A percentile compares a stretch with the other conserved stretches of the same genome.
These are phyloP conservation scores for Aphaenogaster floridana DNA, from an alignment of 1,140 invertebrate species.

Conservation along the genomic window DNA sequence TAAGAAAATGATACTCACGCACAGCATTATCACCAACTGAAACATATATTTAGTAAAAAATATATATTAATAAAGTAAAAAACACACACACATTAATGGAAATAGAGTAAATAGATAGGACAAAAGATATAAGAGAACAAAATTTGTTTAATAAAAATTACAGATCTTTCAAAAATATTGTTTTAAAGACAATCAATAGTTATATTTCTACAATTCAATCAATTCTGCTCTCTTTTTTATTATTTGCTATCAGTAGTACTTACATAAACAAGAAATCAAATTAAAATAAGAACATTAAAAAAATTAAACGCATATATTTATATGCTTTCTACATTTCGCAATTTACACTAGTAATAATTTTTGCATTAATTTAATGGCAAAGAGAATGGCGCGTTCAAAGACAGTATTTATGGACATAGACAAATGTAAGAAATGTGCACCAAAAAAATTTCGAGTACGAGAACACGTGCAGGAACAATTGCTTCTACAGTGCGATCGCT, in stretches of 20 bases:
- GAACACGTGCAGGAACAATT: slow-evolving; percentile 4
- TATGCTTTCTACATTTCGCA: neutral
- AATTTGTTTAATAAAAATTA: too few species aligned
- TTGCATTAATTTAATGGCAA: neutral
- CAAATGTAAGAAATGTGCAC: neutral
- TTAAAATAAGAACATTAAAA: neutral
- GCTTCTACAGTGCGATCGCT: neutral
- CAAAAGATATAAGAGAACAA: neutral
- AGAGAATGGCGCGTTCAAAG: neutral
- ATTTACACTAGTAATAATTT: neutral
- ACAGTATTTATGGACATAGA: neutral
- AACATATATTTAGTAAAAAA: slow-evolving; percentile 39
- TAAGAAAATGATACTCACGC: slow-evolving; percentile 61
- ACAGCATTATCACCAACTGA: slow-evolving; percentile 56
- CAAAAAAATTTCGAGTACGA: neutral
- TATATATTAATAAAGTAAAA: slow-evolving; percentile 1
- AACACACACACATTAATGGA: neutral
- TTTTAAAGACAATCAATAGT: neutral
- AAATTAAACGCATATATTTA: neutral
- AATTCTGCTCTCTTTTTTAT: neutral
- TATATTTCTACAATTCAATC: neutral
- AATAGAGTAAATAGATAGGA: neutral
- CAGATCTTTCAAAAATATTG: neutral
- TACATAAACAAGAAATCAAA: neutral
- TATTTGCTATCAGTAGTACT: neutral